phyloP scores from a whole-genome alignment of 2,888 invertebrate species.

The Ectemnius cavifrons region DNA sequence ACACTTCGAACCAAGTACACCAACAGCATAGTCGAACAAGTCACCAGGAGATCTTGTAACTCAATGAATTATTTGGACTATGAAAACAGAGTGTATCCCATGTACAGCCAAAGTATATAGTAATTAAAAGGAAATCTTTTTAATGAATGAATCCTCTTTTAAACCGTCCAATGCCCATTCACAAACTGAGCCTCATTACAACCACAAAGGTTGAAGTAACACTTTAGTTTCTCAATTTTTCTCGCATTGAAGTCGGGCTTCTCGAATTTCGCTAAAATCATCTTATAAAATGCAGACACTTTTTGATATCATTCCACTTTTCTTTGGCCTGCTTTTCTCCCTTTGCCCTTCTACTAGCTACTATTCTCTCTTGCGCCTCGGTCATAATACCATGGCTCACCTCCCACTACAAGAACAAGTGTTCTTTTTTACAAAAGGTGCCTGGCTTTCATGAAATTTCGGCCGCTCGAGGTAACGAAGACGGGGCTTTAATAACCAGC shows the following conservation, averaged over 20 bases:
- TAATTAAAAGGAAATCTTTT: background rate
- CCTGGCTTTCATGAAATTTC: conserved; percentile 1
- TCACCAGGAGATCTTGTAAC: conserved; percentile 70
- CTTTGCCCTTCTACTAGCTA: too few relatives aligned
- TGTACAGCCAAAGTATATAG: conserved; percentile 21
- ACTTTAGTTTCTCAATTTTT: conserved; percentile 6
- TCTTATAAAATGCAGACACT: too few relatives aligned
- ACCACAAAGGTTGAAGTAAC: background rate
- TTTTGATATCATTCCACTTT: too few relatives aligned
- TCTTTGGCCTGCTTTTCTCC: too few relatives aligned
- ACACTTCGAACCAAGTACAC: conserved; percentile 65
- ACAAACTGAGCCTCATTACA: background rate
- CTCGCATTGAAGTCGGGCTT: too few relatives aligned
- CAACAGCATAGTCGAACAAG: conserved; percentile 64
- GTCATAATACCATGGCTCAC: too few relatives aligned
- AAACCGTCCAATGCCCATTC: background rate
- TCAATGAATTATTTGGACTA: conserved; percentile 65
- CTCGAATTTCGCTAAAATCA: too few relatives aligned
- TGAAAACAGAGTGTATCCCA: conserved; percentile 61
- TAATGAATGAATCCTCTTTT: too few relatives aligned
- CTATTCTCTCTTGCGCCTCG: too few relatives aligned
- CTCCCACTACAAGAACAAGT: background rate
- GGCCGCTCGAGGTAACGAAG: background rate
- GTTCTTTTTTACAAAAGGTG: background rate
- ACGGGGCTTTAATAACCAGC: conserved; percentile 4